Evolutionary conservation across 30 jellyfish, hydroid and myxozoan genomes (phyloP).

Genomic region (Morbakka virulenta): DNA sequence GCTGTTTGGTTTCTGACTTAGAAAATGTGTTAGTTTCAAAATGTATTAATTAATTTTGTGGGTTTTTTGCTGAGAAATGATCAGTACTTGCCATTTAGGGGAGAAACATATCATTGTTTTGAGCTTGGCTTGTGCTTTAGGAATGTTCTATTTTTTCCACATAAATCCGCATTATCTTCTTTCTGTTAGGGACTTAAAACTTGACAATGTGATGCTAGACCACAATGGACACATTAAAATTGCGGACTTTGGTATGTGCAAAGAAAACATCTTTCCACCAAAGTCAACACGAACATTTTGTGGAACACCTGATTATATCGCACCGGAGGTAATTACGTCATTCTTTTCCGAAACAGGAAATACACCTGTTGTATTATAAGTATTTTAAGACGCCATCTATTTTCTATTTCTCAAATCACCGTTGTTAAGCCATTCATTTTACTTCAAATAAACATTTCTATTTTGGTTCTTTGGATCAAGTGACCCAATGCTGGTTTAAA

Average conservation of each 20-base stretch:
- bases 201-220: constrained; percentile 94
- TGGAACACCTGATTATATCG: constrained; percentile 99
- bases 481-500: too few species aligned
- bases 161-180: too few species aligned
- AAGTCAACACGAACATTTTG: constrained; percentile 99
- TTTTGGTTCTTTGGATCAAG: too few species aligned
- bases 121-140: too few species aligned
- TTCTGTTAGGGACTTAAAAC: constrained; percentile 73
- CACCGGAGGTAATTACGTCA: constrained; percentile 93
- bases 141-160: too few species aligned
- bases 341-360: neutral
- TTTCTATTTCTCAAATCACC: neutral
- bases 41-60: too few species aligned
- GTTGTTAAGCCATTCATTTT: neutral
- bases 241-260: constrained; percentile 99
- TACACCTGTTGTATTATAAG: neutral
- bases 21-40: too few species aligned
- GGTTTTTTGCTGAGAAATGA: too few species aligned
- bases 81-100: too few species aligned
- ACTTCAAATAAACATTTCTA: too few species aligned
- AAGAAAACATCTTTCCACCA: constrained; percentile 94
- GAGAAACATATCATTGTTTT: too few species aligned
- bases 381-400: neutral
- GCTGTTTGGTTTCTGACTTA: too few species aligned
- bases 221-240: constrained; percentile 95